Evolutionary conservation across 2,113 vertebrate species (phyloP).

Genomic region (Aspiorhynchus laticeps): DNA sequence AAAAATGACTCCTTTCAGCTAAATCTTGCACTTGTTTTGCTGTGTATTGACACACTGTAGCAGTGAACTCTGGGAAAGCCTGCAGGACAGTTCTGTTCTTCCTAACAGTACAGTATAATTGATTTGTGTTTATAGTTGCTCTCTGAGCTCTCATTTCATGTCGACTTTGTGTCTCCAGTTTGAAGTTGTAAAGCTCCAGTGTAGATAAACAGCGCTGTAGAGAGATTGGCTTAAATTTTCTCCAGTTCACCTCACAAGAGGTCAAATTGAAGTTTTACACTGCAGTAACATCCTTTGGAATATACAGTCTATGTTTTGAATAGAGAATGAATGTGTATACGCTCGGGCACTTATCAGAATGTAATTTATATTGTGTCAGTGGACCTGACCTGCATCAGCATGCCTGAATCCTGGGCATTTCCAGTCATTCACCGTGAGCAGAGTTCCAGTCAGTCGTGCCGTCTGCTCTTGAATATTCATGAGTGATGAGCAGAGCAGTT

Average conservation of each 20-base stretch:
- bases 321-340: not conserved
- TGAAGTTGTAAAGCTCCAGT: not conserved
- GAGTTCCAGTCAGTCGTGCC: not conserved
- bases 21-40: not conserved
- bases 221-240: not conserved
- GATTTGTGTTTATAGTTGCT: slow-evolving; percentile 11
- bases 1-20: not conserved
- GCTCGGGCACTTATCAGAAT: not conserved
- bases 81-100: not conserved
- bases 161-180: not conserved
- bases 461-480: slow-evolving; percentile 26
- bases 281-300: not conserved
- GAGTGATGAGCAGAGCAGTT: not conserved
- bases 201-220: not conserved
- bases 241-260: not conserved
- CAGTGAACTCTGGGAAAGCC: slow-evolving; percentile 11
- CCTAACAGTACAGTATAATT: not conserved
- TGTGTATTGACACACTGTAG: not conserved
- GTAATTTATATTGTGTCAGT: not conserved
- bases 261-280: not conserved
- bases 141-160: not conserved
- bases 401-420: not conserved
- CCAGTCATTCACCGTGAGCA: not conserved
- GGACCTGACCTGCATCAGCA: not conserved
- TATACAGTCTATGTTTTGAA: not conserved